phyloP scores from a whole-genome alignment of 2,797 vertebrate species.

The Serranus cabrilla region DNA sequence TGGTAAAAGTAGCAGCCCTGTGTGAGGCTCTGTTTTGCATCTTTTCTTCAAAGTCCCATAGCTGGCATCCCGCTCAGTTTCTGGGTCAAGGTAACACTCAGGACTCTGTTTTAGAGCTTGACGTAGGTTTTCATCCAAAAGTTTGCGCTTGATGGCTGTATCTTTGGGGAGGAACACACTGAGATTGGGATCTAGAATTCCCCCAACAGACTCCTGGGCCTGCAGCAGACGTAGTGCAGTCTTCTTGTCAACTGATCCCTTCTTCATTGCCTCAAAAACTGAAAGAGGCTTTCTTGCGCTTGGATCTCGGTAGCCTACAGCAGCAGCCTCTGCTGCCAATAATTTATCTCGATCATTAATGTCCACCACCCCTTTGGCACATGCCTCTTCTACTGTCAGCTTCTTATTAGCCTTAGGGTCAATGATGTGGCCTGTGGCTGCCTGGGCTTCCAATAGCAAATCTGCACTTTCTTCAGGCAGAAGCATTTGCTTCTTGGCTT shows the following conservation, averaged over 20 bases:
- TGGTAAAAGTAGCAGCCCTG: conserved; percentile 88
- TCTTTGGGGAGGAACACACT: conserved; percentile 93
- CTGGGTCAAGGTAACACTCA: conserved; percentile 91
- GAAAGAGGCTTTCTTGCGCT: conserved; percentile 88
- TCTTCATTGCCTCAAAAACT: conserved; percentile 91
- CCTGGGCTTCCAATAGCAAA: conserved; percentile 93
- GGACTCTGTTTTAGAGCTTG: conserved; percentile 86
- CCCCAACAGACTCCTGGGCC: conserved; percentile 92
- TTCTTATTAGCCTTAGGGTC: conserved; percentile 89
- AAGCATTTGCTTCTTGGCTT: conserved; percentile 90
- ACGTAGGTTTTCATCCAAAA: conserved; percentile 90
- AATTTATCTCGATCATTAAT: conserved; percentile 88
- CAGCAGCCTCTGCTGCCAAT: conserved; percentile 91
- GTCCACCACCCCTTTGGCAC: conserved; percentile 90
- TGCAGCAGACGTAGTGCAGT: conserved; percentile 90
- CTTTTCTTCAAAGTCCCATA: conserved; percentile 89
- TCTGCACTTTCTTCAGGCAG: conserved; percentile 87
- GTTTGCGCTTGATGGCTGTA: conserved; percentile 88
- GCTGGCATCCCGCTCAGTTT: conserved; percentile 85
- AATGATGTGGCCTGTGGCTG: conserved; percentile 93
- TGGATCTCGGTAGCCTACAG: conserved; percentile 91
- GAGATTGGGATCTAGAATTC: conserved; percentile 92
- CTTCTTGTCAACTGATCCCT: conserved; percentile 88
- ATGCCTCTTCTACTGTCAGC: conserved; percentile 91
- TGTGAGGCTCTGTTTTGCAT: conserved; percentile 90